These are phyloP conservation scores for Ganaspis brasiliensis DNA, from an alignment of 2,888 invertebrate species.

Conservation along the genomic window DNA sequence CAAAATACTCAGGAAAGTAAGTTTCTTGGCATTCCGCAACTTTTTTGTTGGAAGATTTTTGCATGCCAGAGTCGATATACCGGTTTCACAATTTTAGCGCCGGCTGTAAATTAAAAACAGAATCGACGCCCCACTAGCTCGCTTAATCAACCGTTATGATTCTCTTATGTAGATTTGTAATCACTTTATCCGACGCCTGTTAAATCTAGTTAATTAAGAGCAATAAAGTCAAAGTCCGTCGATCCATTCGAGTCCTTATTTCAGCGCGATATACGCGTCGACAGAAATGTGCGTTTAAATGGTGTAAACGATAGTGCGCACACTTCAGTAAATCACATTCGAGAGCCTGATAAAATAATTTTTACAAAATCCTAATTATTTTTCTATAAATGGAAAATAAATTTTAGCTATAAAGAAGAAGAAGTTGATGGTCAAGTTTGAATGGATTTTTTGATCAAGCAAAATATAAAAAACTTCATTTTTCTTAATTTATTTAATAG, in stretches of 20 bases:
- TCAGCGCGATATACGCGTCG: neutral
- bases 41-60: neutral
- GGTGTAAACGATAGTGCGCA: slow-evolving; percentile 3
- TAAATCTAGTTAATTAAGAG: slow-evolving; percentile 31
- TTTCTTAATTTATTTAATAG: too few species aligned
- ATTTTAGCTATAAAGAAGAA: too few species aligned
- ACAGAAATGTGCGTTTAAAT: slow-evolving; percentile 14
- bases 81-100: slow-evolving; percentile 16
- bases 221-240: slow-evolving; percentile 1
- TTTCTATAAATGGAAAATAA: neutral
- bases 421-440: too few species aligned
- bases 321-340: slow-evolving; percentile 2
- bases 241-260: slow-evolving; percentile 21
- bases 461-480: too few species aligned
- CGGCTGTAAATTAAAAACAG: slow-evolving; percentile 1
- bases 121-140: slow-evolving; percentile 2
- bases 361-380: neutral
- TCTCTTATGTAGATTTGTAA: slow-evolving; percentile 10
- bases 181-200: slow-evolving; percentile 23
- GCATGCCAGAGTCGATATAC: neutral
- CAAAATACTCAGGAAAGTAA: neutral
- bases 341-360: neutral
- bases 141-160: slow-evolving; percentile 27
- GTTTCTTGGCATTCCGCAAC: neutral
- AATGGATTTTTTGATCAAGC: too few species aligned